A percentile compares a stretch with the other conserved stretches of the same genome.
Conservation (phyloP, 2,797 vertebrate genomes). For the Falco novaeseelandiae region DNA sequence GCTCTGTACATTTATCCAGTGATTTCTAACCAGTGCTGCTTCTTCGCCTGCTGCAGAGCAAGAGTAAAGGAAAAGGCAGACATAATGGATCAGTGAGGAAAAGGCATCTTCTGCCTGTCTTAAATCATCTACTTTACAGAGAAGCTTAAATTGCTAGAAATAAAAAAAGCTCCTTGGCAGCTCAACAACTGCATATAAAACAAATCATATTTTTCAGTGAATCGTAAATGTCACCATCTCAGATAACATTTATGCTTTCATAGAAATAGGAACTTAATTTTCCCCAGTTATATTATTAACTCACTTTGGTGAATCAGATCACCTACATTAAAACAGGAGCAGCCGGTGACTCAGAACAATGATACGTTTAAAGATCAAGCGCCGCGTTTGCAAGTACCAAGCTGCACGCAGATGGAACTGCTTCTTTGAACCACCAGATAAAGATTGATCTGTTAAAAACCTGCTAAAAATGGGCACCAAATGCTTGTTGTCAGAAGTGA, state of each 20-base stretch:
- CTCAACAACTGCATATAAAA: constrained; percentile 53
- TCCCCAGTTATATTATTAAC: constrained; percentile 32
- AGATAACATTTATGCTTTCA: constrained; percentile 56
- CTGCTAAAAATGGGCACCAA: constrained; percentile 59
- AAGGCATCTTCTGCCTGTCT: constrained; percentile 67
- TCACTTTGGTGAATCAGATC: constrained; percentile 55
- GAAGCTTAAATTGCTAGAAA: constrained; percentile 65
- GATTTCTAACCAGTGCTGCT: constrained; percentile 13
- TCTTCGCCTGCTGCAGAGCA: constrained; percentile 5
- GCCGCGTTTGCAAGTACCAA: neutral
- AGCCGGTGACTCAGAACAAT: constrained; percentile 18
- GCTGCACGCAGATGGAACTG: constrained; percentile 39
- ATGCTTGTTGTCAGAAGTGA: constrained; percentile 62
- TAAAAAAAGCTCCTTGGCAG: constrained; percentile 59
- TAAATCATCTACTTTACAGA: constrained; percentile 64
- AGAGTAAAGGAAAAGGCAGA: constrained; percentile 49
- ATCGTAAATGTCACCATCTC: constrained; percentile 26
- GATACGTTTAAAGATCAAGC: neutral
- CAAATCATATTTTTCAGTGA: constrained; percentile 36
- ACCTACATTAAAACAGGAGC: constrained; percentile 27
- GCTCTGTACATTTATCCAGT: constrained; percentile 33
- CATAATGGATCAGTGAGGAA: constrained; percentile 60
- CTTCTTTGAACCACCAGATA: constrained; percentile 51
- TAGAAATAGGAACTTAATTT: constrained; percentile 47
- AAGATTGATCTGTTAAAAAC: constrained; percentile 51